A percentile compares a stretch with the other conserved stretches of the same genome.
These are phyloP conservation scores for Tyria jacobaeae DNA, from an alignment of 2,888 invertebrate genomes.

Conservation along the genomic window DNA sequence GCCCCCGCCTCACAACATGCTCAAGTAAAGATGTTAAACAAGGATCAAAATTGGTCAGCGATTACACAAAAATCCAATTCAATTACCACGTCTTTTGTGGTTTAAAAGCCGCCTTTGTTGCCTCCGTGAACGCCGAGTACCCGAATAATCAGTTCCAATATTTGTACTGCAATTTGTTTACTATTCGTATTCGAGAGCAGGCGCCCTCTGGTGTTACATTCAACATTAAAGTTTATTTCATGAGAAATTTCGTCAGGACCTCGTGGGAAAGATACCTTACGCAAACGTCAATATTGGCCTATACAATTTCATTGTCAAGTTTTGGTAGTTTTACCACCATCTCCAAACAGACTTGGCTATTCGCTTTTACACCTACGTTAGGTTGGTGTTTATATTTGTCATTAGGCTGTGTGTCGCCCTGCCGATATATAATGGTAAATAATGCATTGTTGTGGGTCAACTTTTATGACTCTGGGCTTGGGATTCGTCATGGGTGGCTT, in stretches of 20 bases:
- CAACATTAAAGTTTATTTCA: slow-evolving; percentile 65
- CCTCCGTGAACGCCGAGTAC: slow-evolving; percentile 53
- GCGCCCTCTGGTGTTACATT: slow-evolving; percentile 75
- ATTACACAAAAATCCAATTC: slow-evolving; percentile 78
- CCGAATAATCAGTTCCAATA: slow-evolving; percentile 80
- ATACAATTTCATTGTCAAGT: slow-evolving; percentile 74
- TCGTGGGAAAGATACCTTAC: slow-evolving; percentile 79
- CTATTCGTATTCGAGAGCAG: slow-evolving; percentile 57
- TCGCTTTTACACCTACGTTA: slow-evolving; percentile 82
- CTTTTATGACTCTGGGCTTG: slow-evolving; percentile 77
- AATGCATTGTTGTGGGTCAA: slow-evolving; percentile 83
- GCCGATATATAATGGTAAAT: slow-evolving; percentile 85
- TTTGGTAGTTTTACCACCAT: slow-evolving; percentile 61
- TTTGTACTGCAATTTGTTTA: slow-evolving; percentile 81
- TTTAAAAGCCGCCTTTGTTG: slow-evolving; percentile 81
- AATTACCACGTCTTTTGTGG: slow-evolving; percentile 82
- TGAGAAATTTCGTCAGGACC: slow-evolving; percentile 80
- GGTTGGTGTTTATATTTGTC: slow-evolving; percentile 77
- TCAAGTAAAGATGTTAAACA: slow-evolving; percentile 65
- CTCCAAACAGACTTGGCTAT: slow-evolving; percentile 73
- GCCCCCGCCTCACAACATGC: slow-evolving; percentile 48
- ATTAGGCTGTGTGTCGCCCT: slow-evolving; percentile 81
- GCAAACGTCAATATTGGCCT: slow-evolving; percentile 78
- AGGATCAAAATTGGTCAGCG: slow-evolving; percentile 73
- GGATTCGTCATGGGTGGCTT: slow-evolving; percentile 83